phyloP scores from a whole-genome alignment of 2,113 vertebrate genomes.

The Plectropomus leopardus region DNA sequence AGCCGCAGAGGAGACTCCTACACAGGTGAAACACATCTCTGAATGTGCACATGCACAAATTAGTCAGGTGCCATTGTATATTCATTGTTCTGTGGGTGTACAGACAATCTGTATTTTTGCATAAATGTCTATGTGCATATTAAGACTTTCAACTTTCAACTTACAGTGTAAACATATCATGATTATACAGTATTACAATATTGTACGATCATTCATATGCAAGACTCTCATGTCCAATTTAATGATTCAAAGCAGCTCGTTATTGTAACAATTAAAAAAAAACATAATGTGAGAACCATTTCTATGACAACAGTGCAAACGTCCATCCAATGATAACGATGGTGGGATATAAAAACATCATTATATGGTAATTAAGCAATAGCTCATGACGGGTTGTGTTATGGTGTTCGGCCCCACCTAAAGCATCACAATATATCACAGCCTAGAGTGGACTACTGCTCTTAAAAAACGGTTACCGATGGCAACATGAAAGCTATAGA shows the following conservation, averaged over 20 bases:
- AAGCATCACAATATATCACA: no score
- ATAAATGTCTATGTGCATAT: not conserved
- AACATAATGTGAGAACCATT: no score
- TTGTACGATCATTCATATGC: not conserved
- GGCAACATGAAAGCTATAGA: no score
- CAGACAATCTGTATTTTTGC: not conserved
- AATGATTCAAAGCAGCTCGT: not conserved
- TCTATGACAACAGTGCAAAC: not conserved
- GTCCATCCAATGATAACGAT: not conserved
- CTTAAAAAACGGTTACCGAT: no score
- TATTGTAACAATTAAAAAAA: not conserved
- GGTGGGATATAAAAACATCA: not conserved
- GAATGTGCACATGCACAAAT: not conserved
- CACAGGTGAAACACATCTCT: not conserved
- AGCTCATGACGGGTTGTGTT: no score
- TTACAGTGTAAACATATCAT: not conserved
- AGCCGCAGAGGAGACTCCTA: slow-evolving; percentile 3
- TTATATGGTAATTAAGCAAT: no score
- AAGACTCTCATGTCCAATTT: not conserved
- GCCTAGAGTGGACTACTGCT: no score
- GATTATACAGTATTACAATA: not conserved
- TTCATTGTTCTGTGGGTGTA: not conserved
- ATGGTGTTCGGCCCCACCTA: no score
- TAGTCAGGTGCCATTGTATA: not conserved
- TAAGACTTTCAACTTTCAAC: no score